Base-by-base conservation (phyloP, 35 echinoderm and acorn worm species). In the Ophioderma brevispina region DNA sequence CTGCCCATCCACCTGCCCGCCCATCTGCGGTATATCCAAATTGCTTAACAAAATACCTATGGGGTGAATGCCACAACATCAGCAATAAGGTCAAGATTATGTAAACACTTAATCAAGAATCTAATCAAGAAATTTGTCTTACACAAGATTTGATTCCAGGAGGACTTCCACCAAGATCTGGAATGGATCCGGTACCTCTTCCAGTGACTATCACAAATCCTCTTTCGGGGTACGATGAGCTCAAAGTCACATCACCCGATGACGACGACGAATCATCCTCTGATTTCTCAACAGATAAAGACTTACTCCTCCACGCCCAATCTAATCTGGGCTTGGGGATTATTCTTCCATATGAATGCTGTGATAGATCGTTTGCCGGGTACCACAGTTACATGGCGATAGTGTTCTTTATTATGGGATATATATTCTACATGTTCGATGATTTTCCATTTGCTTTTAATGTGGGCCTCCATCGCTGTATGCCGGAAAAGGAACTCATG, bases 401-500 rank as follows among this genome's bases (percentile, higher is more conserved):
- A 85, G 13, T 56, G 41, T 40, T 83, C 82, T 37, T 63, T 46
- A 36, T 77, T 80, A n/a, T n/a, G n/a, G n/a, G n/a, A n/a, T n/a
- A n/a, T n/a, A 17, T 49, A 35, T 15, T n/a, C n/a, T 21, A 28
- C 0, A 87, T 37, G 76, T 87, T 87, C 37, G 33, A 78, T 86
- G 55, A 4, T 64, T 78, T 34, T 91, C 90, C 33, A 83, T 96
- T 77, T 82, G 92, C 63, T 92, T 91, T 75, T 93, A 90, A n/a
- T 93, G 87, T 5, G 94, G 94, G 32, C 88, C 79, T 11, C 84
- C 92, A 55, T 93, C 92, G 78, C 93, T 96, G 78, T 88, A 96
- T 17, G 94, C 85, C 11, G 94, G 94, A 63, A n/a, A 96, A 96
- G 15, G 94, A 93, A 77, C 84, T 96, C 91, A 96, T 92, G 52